Evolutionary conservation across 2,888 invertebrate genomes (phyloP), one percentile per base, ranked within the genome.

Genomic region (Scaptomyza tumidula): DNA sequence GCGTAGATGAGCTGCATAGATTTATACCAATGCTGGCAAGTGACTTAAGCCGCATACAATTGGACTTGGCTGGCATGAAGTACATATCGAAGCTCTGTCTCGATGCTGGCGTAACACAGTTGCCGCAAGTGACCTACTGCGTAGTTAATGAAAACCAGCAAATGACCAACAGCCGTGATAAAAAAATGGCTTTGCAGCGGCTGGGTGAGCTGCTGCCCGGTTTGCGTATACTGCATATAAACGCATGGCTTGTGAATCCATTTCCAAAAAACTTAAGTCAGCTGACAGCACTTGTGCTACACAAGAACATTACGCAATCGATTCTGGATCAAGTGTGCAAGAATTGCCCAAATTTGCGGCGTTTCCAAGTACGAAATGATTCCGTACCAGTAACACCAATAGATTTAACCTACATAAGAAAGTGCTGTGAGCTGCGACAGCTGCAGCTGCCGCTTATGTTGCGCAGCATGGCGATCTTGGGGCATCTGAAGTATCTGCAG

Each of bases 391-490:
- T 13, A 5, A 16, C 7, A 2, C 0, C 9, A 3, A 29, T 80
- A 31, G 56, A 82, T 4, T 19, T 66, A 0, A 14, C 9, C 1
- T 43, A 54, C 5, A 48, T 80, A 3, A 14, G 10, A 1, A 52
- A 54, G n/a, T 71, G 79, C 29, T 27, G 1, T 6, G 31, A 46
- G 13, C 10, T 81, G 29, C 49, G n/a, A 14, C 43, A 49, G 6
- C 16, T 79, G 16, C 43, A 53, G 9, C 11, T 81, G 48, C 85
- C 81, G 0, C 50, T 81, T 11, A 46, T 68, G 45, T 1, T 79
- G 10, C 52, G 16, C 7, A 11, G 56, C 0, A 48, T 63, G 1
- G 6, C 27, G 24, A 14, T 61, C 43, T 9, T 82, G 4, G 44
- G 63, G 31, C 13, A 61, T 0, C 39, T 81, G 48, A 6, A 0